Base-by-base conservation (phyloP, 37 sponge, comb jelly and placozoan genomes). In the Eunapius fragilis region DNA sequence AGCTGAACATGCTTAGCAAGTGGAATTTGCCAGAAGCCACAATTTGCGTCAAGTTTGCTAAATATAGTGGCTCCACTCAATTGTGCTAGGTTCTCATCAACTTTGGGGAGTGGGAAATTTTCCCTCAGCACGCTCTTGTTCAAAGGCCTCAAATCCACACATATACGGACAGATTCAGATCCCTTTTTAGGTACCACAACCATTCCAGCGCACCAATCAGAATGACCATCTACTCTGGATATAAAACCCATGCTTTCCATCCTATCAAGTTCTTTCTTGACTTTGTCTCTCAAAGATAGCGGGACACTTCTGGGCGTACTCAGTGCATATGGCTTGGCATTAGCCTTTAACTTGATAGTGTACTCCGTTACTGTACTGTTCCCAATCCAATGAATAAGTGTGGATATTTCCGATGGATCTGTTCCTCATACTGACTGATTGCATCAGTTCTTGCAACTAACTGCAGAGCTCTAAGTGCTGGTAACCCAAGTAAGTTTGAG, bases 21-120 rank as follows among this genome's bases (percentile, higher is more conserved):
- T 19, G 84, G 85, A 45, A 89, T 79, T 71, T 89, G 89, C 89
- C 89, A 89, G 72, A 89, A 89, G 27, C 84, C 85, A 71, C 80
- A 74, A 31, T 80, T 85, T 25, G 90, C 77, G 34, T 90, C n/a
- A n/a, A n/a, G n/a, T n/a, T n/a, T n/a, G n/a, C n/a, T n/a, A n/a
- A 90, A 90, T 5, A 79, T 25, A 12, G 79, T 73, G 27, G 90
- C 75, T 19, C 90, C 86, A 37, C 81, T 49, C 11, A 85, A 70
- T 30, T 90, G 80, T 28, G 41, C 85, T 37, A 84, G 68, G 11
- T 80, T 78, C 28, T 84, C 85, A 45, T 90, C 85, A 22, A 90
- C 90, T 50, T 33, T 85, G 31, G 90, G 90, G 28, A 90, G 80
- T 31, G 90, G 90, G 67, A 81, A 82, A 13, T 76, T 77, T 70